Conservation (phyloP, 2,888 invertebrate genomes). For the Cistogaster globosa region DNA sequence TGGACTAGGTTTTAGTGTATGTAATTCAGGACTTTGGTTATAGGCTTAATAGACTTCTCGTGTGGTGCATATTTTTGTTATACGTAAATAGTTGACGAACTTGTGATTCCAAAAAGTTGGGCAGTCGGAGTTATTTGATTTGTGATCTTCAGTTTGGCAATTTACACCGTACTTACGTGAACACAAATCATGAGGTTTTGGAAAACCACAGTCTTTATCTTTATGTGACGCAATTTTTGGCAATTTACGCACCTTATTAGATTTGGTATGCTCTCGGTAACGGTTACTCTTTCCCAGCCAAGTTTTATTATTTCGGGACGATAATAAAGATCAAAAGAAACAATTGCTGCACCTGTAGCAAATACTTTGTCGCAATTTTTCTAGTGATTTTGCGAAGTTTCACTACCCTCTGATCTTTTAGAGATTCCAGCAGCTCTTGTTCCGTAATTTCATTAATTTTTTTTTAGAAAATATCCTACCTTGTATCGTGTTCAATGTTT, state of each 20-base stretch:
- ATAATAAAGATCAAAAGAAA: not conserved
- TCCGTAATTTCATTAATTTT: not conserved
- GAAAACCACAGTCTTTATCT: not conserved
- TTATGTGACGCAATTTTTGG: not conserved
- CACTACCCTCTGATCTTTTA: slow-evolving; percentile 42
- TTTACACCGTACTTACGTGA: not conserved
- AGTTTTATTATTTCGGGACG: not conserved
- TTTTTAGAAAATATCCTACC: slow-evolving; percentile 2
- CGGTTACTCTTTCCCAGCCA: not conserved
- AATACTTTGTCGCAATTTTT: not conserved
- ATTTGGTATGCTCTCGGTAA: not conserved
- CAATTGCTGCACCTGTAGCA: slow-evolving; percentile 2
- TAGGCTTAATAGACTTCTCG: not conserved
- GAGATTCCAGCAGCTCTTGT: too few species aligned
- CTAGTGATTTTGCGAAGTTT: slow-evolving; percentile 25
- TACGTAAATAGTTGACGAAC: not conserved
- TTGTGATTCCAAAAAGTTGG: slow-evolving; percentile 3
- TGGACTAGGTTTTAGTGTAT: too few species aligned
- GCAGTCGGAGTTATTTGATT: not conserved
- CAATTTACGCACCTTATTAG: slow-evolving; percentile 4
- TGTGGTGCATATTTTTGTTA: not conserved
- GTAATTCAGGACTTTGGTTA: not conserved
- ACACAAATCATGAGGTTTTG: too few species aligned
- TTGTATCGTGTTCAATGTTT: slow-evolving; percentile 6
- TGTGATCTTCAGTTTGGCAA: not conserved